Base-by-base conservation (phyloP, 2,888 invertebrate species). In the Melitaea athalia region DNA sequence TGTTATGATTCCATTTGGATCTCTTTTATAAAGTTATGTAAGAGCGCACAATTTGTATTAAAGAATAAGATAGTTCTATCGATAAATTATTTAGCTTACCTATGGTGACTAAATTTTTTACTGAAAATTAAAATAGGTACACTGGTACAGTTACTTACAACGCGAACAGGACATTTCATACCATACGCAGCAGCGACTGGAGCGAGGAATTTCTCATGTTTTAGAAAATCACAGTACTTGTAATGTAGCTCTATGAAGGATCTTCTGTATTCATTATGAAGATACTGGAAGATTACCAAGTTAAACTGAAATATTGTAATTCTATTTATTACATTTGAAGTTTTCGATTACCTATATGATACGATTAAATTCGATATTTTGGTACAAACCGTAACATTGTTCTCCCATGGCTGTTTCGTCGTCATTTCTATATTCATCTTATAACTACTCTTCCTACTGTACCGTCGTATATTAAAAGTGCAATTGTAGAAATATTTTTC, bases 381-480 rank as follows among this genome's bases (percentile, higher is more conserved):
- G n/a, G 45, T 60, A 72, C 78, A 67, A 62, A 81, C 83, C 77
- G 82, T 75, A 6, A 82, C 68, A 62, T 84, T 83, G 67, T 84
- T 81, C 12, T 59, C 69, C 76, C 79, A 74, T 4, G 67, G 42
- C 0, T 75, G 63, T 12, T 74, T 67, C 1, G 55, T 61, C 0
- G 60, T 45, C 0, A 69, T 69, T 31, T 73, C 74, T 0, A 77
- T 0, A 59, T 83, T 81, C 0, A 81, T 12, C 52, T 72, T 78
- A 64, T 81, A 80, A 1, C 68, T 73, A 14, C 81, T 78, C 5
- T 68, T 76, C 15, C 82, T 70, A 5, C 79, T 74, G 61, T 78
- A 74, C 10, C 79, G 75, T 10, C 65, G 74, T 0, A 82, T 70
- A 15, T 65, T 60, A 0, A 65, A 49, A 1, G 66, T 71, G 0